Evolutionary conservation across 2,888 invertebrate genomes (phyloP).

Genomic region (Nomada hirtipes): DNA sequence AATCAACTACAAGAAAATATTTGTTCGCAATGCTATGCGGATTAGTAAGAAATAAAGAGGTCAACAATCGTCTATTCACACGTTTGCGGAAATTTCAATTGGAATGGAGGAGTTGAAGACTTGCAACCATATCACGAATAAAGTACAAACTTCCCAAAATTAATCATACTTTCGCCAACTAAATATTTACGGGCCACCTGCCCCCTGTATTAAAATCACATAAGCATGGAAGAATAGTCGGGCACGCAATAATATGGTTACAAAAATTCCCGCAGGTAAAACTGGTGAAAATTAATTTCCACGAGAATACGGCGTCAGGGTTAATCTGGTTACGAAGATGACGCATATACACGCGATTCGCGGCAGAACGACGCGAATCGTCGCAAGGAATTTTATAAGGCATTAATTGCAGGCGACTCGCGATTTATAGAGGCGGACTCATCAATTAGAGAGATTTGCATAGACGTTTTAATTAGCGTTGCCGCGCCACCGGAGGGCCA

Average conservation of each 20-base stretch:
- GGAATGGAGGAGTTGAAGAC: too few relatives aligned
- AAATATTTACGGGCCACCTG: not conserved
- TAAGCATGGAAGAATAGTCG: not conserved
- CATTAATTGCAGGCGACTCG: slow-evolving; percentile 63
- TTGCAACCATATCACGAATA: too few relatives aligned
- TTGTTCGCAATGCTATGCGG: too few relatives aligned
- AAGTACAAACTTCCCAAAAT: too few relatives aligned
- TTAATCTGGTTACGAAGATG: slow-evolving; percentile 24
- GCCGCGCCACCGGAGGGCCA: slow-evolving; percentile 27
- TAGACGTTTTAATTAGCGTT: slow-evolving; percentile 73
- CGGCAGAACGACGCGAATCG: slow-evolving; percentile 23
- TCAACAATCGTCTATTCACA: too few relatives aligned
- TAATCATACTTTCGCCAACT: not conserved
- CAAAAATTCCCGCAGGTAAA: too few relatives aligned
- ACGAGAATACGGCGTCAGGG: not conserved
- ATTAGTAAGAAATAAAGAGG: too few relatives aligned
- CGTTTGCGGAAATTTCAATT: too few relatives aligned
- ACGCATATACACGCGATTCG: slow-evolving; percentile 31
- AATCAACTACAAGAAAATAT: too few relatives aligned
- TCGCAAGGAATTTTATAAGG: slow-evolving; percentile 64
- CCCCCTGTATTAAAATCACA: not conserved
- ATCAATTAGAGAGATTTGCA: slow-evolving; percentile 70
- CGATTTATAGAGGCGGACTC: slow-evolving; percentile 69
- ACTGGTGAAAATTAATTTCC: not conserved
- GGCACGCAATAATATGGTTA: not conserved